Percentiles rank a stretch among this genome's conserved stretches.
Conservation (phyloP, 2,113 vertebrate genomes). For the Nycticebus coucang region DNA sequence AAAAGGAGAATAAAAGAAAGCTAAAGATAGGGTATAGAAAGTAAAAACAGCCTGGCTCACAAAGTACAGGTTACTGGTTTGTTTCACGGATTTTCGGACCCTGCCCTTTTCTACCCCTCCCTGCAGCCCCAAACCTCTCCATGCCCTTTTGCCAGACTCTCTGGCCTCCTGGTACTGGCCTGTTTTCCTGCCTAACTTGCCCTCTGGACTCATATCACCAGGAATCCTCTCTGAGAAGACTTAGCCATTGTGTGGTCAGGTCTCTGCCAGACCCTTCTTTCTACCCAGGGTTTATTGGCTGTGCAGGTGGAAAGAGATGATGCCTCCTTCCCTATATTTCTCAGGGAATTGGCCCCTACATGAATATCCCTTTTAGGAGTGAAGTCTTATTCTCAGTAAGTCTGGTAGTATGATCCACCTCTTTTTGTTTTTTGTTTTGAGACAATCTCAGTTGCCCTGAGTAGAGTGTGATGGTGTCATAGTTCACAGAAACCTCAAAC, state of each 20-base stretch:
- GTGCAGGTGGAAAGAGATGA: neutral
- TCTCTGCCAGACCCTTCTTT: neutral
- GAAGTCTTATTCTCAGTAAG: neutral
- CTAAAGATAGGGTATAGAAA: conserved; percentile 47
- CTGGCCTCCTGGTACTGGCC: neutral
- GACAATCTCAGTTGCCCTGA: too few species aligned
- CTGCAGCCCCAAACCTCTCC: neutral
- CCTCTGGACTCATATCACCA: neutral
- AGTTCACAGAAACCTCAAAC: too few species aligned
- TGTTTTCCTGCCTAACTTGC: neutral
- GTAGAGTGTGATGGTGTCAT: too few species aligned
- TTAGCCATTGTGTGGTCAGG: neutral
- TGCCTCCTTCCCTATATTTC: neutral
- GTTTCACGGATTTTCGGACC: neutral
- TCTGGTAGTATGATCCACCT: neutral
- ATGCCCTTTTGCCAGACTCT: neutral
- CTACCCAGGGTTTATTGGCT: neutral
- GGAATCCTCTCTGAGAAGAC: neutral
- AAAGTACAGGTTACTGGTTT: conserved; percentile 1
- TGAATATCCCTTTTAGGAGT: neutral
- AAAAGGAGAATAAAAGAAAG: conserved; percentile 63
- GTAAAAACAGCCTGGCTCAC: conserved; percentile 5
- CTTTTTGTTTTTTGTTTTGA: neutral
- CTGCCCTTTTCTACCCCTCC: neutral
- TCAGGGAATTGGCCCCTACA: neutral